Evolutionary conservation across 2,113 vertebrate genomes (phyloP), one percentile per base, ranked within the genome.

Genomic region (Aix galericulata): DNA sequence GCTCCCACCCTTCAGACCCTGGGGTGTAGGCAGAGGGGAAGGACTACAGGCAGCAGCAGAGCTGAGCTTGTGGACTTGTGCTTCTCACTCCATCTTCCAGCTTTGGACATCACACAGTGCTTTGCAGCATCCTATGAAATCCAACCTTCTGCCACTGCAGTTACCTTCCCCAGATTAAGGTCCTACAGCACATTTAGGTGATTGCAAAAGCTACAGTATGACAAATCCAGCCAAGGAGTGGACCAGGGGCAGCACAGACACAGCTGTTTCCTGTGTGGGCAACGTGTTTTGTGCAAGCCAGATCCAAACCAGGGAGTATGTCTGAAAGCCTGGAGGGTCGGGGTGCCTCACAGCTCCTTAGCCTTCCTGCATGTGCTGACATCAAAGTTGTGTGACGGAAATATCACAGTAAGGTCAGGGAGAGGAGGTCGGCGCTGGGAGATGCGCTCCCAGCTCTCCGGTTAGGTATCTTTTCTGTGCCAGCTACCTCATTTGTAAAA

Each of bases 181-280:
- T 31, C 52, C 68, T 56, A 44, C 44, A 66, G 36, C 0, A 0
- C 0, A 1, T 26, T 63, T 0, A 15, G 56, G 3, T 44, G 53
- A 42, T 0, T 29, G 55, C 76, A 81, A 38, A 64, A 78, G 73
- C 11, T 20, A 1, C 38, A 55, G 27, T 0, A 50, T 44, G 44
- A 52, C 34, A 71, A 75, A 82, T 8, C 34, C 48, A 59, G 68
- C 68, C 66, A 40, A 44, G 14, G 42, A 55, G 8, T 32, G 17
- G 17, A 25, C 15, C 20, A 13, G 17, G 31, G 18, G 16, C 66
- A 46, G 5, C 73, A 32, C 38, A 80, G 55, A 36, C 26, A 26
- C 2, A 0, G 10, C 36, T 82, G 53, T 40, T 78, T 77, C 32
- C 25, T 52, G 12, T 15, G 23, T n/a, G 20, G 13, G 55, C 34